Evolutionary conservation across 2,113 vertebrate genomes (phyloP), one percentile per base, ranked within the genome.

Genomic region (Spea bombifrons): DNA sequence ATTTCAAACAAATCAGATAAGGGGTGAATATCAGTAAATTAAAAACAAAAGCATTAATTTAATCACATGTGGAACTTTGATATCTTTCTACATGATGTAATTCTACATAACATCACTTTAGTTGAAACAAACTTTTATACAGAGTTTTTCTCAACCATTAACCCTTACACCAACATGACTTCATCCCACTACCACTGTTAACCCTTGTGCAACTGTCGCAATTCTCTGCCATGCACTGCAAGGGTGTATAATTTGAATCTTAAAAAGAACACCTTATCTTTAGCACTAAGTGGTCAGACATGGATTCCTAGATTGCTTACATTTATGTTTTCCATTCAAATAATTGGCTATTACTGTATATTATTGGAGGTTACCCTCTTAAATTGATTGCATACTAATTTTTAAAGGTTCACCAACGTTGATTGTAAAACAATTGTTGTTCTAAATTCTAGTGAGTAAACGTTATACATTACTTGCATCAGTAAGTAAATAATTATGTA

Each of bases 401-500:
- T 81, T 80, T 43, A 7, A 61, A 66, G 2, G 6, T 12, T 47
- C 77, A 59, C 3, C 3, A 70, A 43, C 66, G 17, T 49, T 6
- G 50, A 2, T 48, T 80, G 44, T 71, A 71, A 81, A 48, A 16
- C 13, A 82, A 78, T 82, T 80, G 75, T 81, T 45, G n/a, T 66
- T 82, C 63, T 78, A 63, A 83, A 73, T 44, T 75, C 5, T 10
- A 78, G 64, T 67, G 17, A 72, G 15, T 12, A 69, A 81, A 45
- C 67, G 10, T 70, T 61, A 12, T 57, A 8, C 0, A 0, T n/a
- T 73, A 8, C 52, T 83, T 66, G 61, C 82, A 75, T 80, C 44
- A 5, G 0, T 80, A 78, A 55, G 0, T 75, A 3, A n/a, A 8
- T 65, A 84, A 83, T 57, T 80, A 66, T 67, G 73, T 5, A 83